These are phyloP conservation scores for Diabrotica undecimpunctata DNA, from an alignment of 1,140 invertebrate genomes.

Conservation along the genomic window DNA sequence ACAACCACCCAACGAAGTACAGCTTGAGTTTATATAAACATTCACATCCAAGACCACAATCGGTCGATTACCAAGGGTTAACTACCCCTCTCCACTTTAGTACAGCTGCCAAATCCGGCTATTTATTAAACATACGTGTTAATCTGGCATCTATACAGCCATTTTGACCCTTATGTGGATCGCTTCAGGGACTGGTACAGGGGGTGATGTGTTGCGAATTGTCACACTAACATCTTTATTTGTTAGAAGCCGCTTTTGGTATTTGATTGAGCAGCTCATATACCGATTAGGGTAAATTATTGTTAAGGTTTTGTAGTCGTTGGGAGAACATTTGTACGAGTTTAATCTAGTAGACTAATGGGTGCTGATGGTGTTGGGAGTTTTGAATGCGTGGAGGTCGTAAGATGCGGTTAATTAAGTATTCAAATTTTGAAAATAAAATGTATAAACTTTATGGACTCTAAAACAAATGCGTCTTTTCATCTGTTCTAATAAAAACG, in stretches of 20 bases:
- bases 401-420: too few species aligned
- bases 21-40: not conserved
- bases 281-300: constrained; percentile 32
- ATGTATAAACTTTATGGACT: too few species aligned
- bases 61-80: constrained; percentile 27
- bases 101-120: constrained; percentile 43
- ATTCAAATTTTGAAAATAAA: too few species aligned
- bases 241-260: constrained; percentile 33
- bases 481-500: too few species aligned
- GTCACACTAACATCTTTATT: constrained; percentile 37
- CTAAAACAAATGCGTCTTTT: too few species aligned
- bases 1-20: constrained; percentile 13
- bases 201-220: constrained; percentile 37
- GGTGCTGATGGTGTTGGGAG: too few species aligned
- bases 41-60: not conserved
- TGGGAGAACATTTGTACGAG: constrained; percentile 3
- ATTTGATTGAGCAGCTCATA: constrained; percentile 35
- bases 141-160: constrained; percentile 35
- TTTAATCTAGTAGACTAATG: constrained; percentile 4
- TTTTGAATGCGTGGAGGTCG: too few species aligned
- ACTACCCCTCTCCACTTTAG: constrained; percentile 34
- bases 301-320: constrained; percentile 17
- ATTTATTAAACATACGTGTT: constrained; percentile 47
- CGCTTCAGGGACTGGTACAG: constrained; percentile 17
- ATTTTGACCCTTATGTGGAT: constrained; percentile 27